phyloP scores from a whole-genome alignment of 2,113 vertebrate species.

The Galemys pyrenaicus region DNA sequence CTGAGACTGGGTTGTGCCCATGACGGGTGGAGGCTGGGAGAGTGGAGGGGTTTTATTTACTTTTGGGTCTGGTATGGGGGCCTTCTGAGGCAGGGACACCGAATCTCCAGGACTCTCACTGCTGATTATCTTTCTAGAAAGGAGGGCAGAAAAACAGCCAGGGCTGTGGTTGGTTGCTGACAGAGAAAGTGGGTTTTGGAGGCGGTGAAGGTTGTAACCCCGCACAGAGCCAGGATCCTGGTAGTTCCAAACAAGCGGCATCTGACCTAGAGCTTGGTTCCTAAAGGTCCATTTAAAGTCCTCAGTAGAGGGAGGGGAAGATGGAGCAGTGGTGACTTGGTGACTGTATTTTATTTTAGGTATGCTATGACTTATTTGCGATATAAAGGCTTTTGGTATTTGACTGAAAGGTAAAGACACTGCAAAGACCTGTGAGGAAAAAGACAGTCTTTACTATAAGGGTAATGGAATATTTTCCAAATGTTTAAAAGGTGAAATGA shows the following conservation, averaged over 20 bases:
- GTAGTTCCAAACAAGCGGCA: neutral
- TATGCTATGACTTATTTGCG: constrained; percentile 49
- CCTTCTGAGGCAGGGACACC: neutral
- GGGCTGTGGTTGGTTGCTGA: neutral
- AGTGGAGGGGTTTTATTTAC: no score
- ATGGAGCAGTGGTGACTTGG: neutral
- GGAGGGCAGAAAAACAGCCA: neutral
- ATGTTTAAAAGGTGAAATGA: constrained; percentile 45
- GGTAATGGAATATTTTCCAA: constrained; percentile 48
- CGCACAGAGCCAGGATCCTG: neutral
- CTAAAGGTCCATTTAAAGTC: constrained; percentile 2
- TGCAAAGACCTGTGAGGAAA: neutral
- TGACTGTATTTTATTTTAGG: neutral
- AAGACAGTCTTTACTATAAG: constrained; percentile 52
- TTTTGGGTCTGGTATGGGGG: neutral
- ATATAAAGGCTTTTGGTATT: constrained; percentile 36
- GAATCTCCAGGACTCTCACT: neutral
- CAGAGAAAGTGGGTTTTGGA: neutral
- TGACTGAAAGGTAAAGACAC: constrained; percentile 14
- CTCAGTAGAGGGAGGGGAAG: neutral
- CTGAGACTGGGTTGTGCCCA: neutral
- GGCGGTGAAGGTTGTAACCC: neutral
- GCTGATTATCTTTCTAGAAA: neutral
- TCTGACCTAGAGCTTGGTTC: neutral
- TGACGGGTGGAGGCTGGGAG: neutral